Evolutionary conservation across 2,888 invertebrate species (phyloP), one percentile per base, ranked within the genome.

Genomic region (Cerceris rybyensis): DNA sequence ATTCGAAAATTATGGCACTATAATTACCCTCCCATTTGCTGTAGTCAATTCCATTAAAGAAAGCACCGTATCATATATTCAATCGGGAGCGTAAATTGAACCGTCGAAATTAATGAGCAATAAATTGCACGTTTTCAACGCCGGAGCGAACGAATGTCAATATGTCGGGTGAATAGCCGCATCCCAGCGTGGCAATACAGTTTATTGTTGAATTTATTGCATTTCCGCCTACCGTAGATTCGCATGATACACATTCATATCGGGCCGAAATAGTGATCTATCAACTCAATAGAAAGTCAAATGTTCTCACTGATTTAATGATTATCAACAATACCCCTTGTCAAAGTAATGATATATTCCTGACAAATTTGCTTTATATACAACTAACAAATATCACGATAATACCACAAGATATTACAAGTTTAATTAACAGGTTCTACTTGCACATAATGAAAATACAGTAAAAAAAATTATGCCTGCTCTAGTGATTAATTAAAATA

Each of bases 171-270:
- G 71, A 78, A 78, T 61, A 75, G 69, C 70, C 72, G 70, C 69
- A 73, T 70, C 61, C 55, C 67, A 52, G 41, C 41, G 16, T 67
- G 66, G 66, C 72, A 72, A 79, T 75, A 79, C 71, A 75, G 79
- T 78, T 83, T 79, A 77, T 72, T 76, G 78, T 81, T 70, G 67
- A 81, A 78, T 83, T 84, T 81, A 83, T 81, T 81, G 75, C 78
- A 68, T 69, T 70, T 81, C 77, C 70, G 70, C 57, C 61, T 57
- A 55, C 46, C 57, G 58, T 14, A 66, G 60, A 60, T 43, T 73
- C 58, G 52, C 63, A 59, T 71, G 76, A 83, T 80, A 58, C 77
- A 81, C 50, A 50, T 50, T 73, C 61, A 57, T 67, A 43, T 42
- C 69, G 66, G 57, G 70, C 58, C 64, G 52, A 71, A 72, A 80